These are phyloP conservation scores for Wasmannia auropunctata DNA, from an alignment of 1,140 invertebrate species.

Conservation along the genomic window DNA sequence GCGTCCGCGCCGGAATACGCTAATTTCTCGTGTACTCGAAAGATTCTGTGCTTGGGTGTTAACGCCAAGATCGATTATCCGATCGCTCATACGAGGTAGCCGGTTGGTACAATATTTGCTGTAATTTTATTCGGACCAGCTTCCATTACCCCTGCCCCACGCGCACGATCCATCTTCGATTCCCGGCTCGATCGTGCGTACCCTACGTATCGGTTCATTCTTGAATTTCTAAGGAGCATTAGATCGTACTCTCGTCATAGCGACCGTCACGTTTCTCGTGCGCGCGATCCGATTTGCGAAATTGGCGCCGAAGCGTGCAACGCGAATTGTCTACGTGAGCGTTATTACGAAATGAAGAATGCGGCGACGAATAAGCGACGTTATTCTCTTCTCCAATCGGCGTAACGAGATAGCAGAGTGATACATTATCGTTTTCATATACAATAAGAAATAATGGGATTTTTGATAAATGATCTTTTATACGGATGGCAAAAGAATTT, in stretches of 20 bases:
- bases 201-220: constrained; percentile 35
- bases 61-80: constrained; percentile 26
- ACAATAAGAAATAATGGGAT: neutral
- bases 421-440: neutral
- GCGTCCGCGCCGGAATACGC: neutral
- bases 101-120: constrained; percentile 43
- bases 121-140: constrained; percentile 43
- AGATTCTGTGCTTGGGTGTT: constrained; percentile 4
- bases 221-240: constrained; percentile 61
- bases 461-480: neutral
- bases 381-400: neutral
- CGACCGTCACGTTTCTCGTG: constrained; percentile 35
- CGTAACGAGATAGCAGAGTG: neutral
- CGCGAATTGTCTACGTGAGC: constrained; percentile 5
- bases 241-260: constrained; percentile 2
- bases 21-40: neutral
- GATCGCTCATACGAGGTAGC: neutral
- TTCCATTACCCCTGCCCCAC: neutral
- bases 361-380: neutral
- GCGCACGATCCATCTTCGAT: constrained; percentile 48
- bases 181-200: constrained; percentile 48
- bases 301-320: constrained; percentile 36
- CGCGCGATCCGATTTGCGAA: constrained; percentile 43
- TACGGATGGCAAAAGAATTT: neutral
- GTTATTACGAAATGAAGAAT: neutral